Conservation (phyloP, 92 coral and sea anemone genomes). For the Ricordea florida region DNA sequence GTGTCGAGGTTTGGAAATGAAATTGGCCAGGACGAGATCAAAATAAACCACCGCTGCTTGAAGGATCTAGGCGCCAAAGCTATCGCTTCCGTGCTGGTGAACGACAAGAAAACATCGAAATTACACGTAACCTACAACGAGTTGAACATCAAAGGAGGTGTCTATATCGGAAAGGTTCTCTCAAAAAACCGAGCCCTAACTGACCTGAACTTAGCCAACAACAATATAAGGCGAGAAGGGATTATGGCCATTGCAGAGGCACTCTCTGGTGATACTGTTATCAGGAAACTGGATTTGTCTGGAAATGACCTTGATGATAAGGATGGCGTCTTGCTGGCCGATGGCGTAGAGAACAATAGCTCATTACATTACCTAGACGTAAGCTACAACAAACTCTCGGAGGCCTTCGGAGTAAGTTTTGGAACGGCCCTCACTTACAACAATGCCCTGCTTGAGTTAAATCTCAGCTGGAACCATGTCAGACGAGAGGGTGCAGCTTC, state of each 20-base stretch:
- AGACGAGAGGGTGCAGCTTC: constrained; percentile 74
- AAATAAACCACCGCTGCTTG: constrained; percentile 80
- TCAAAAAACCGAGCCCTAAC: constrained; percentile 64
- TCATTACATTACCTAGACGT: constrained; percentile 69
- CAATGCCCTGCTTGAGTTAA: constrained; percentile 71
- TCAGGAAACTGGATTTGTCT: constrained; percentile 71
- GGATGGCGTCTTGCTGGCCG: constrained; percentile 76
- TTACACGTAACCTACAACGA: constrained; percentile 72
- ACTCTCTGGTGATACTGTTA: constrained; percentile 60
- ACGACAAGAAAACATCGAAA: constrained; percentile 63
- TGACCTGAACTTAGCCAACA: constrained; percentile 81
- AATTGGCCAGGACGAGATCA: constrained; percentile 80
- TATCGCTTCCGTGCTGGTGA: constrained; percentile 64
- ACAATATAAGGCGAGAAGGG: constrained; percentile 74
- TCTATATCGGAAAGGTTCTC: constrained; percentile 73
- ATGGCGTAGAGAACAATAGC: constrained; percentile 77
- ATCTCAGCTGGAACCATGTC: constrained; percentile 85
- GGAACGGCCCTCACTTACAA: constrained; percentile 81
- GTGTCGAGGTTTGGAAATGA: constrained; percentile 79
- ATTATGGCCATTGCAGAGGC: constrained; percentile 71
- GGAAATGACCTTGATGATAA: constrained; percentile 86
- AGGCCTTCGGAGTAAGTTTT: constrained; percentile 72
- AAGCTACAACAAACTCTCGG: constrained; percentile 84
- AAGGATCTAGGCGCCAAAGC: constrained; percentile 75
- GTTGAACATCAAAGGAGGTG: constrained; percentile 68